Evolutionary conservation across 2,888 invertebrate genomes (phyloP).

Genomic region (Ischnura elegans): DNA sequence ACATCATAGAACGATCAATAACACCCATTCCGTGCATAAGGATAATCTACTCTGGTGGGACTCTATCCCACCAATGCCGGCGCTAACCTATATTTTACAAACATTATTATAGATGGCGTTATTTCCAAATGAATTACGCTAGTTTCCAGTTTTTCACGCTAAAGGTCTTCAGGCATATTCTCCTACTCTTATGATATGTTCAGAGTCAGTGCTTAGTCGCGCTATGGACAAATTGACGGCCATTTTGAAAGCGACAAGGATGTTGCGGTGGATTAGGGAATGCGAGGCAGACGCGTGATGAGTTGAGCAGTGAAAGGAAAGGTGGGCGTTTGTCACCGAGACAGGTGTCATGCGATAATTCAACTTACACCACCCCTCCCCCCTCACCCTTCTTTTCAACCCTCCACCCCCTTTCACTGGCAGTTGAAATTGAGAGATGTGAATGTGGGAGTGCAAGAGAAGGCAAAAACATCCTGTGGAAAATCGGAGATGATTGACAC

Average conservation of each 20-base stretch:
- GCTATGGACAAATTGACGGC: background rate
- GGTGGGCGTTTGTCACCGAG: background rate
- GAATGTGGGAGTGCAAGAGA: background rate
- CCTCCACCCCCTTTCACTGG: too few species aligned
- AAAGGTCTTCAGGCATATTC: too few species aligned
- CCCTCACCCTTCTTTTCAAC: background rate
- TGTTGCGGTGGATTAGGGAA: background rate
- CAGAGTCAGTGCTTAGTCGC: background rate
- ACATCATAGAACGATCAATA: too few species aligned
- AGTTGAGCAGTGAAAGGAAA: constrained; percentile 5
- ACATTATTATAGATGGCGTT: too few species aligned
- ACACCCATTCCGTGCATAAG: too few species aligned
- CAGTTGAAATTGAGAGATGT: background rate
- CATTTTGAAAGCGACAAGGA: background rate
- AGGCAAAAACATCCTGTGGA: background rate
- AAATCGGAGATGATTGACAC: background rate
- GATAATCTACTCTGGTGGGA: too few species aligned
- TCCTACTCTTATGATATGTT: too few species aligned
- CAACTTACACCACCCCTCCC: background rate
- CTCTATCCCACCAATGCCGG: too few species aligned
- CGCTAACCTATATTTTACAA: too few species aligned
- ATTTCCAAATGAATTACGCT: too few species aligned
- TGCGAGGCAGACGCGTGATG: background rate
- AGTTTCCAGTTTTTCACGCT: too few species aligned
- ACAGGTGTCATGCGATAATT: background rate